Conservation (phyloP, 1,140 invertebrate genomes). For the Pogonomyrmex barbatus region DNA sequence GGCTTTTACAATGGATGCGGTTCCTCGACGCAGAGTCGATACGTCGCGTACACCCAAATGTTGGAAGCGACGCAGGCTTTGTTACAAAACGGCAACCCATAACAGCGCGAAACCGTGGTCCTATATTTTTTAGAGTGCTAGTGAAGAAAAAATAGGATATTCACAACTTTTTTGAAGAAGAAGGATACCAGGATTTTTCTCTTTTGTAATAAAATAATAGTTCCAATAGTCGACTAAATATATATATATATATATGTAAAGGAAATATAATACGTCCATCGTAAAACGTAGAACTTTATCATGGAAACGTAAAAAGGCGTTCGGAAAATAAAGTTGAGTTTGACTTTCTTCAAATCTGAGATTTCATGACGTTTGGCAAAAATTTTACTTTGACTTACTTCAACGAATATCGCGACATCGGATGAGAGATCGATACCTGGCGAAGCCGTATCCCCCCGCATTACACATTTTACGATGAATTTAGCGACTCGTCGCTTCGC, state of each 20-base stretch:
- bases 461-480: conserved; percentile 58
- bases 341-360: neutral
- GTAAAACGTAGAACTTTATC: neutral
- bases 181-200: neutral
- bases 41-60: conserved; percentile 46
- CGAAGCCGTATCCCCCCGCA: conserved; percentile 20
- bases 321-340: conserved; percentile 1
- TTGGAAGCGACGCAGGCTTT: conserved; percentile 46
- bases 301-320: neutral
- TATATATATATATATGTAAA: neutral
- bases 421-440: conserved; percentile 33
- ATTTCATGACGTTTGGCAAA: conserved; percentile 5
- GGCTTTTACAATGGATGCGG: conserved; percentile 83
- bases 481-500: conserved; percentile 49
- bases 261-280: neutral
- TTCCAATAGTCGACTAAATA: neutral
- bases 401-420: neutral
- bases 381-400: conserved; percentile 34
- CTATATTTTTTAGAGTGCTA: conserved; percentile 4
- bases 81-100: conserved; percentile 25
- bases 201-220: neutral
- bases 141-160: neutral
- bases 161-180: neutral
- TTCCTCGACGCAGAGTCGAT: conserved; percentile 60
- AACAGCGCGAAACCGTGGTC: conserved; percentile 7